Base-by-base conservation (phyloP, 1,140 invertebrate genomes). In the Elymnias hypermnestra region DNA sequence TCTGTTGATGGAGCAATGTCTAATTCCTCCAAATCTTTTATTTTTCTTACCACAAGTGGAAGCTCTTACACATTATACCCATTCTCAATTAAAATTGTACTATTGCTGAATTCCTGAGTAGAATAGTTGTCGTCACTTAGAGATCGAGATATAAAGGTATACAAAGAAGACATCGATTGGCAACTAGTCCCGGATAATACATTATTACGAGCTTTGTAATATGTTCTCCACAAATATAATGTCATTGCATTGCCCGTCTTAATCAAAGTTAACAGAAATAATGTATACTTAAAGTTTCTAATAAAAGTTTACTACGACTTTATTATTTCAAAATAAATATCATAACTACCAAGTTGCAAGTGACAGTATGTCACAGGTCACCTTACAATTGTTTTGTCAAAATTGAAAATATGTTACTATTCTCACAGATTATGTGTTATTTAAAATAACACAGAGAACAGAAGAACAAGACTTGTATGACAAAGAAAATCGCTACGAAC, bases 21-120 rank as follows among this genome's bases (percentile, higher is more conserved):
- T 17, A 70, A 55, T 43, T 67, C 65, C n/a, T 59, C 54, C 28
- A 72, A 36, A 63, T 84, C 61, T 63, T 69, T 83, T 21, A 90
- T 72, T 64, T 87, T 90, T 54, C 89, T 84, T 6, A 94, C 88
- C 35, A 93, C 88, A 3, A 92, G 71, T 1, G 92, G 92, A 25
- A 94, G 72, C 71, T 94, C 92, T 52, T 90, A 88, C 22, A 94
- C 90, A 23, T 88, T 83, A 1, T 82, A 63, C 13, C 91, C 92
- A 72, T 92, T 91, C 78, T 94, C 91, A 15, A 92, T 68, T 21
- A 94, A 70, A 21, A 92, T 89, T 6, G 88, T 89, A n/a, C 73
- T 75, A 19, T 60, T 70, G 35, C 46, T 78, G 31, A 74, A 76
- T 43, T 83, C 72, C 22, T 63, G 58, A 45, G 50, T 53, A 46